phyloP scores from a whole-genome alignment of 1,140 invertebrate genomes.

The Pararge aegeria region DNA sequence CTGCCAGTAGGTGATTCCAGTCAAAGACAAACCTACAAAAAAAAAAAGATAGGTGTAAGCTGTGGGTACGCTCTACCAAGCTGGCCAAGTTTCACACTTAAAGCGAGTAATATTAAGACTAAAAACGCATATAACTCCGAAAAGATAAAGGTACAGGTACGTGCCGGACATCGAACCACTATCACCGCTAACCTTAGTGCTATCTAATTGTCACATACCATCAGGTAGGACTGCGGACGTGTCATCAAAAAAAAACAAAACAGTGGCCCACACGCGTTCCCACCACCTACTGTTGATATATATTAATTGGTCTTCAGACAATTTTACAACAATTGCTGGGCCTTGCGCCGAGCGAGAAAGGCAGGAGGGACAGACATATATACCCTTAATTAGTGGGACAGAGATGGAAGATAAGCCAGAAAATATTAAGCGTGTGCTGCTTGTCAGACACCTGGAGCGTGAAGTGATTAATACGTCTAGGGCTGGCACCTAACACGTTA shows the following conservation, averaged over 20 bases:
- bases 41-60: too few species aligned
- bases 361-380: not conserved
- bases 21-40: too few species aligned
- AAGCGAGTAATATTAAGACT: too few species aligned
- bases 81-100: too few species aligned
- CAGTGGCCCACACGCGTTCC: not conserved
- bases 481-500: constrained; percentile 21
- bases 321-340: constrained; percentile 19
- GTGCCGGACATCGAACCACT: too few species aligned
- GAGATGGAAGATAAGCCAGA: constrained; percentile 16
- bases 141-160: too few species aligned
- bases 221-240: too few species aligned
- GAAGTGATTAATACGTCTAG: constrained; percentile 35
- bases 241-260: not conserved
- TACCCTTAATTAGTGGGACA: constrained; percentile 15
- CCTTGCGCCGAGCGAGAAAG: not conserved
- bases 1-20: too few species aligned
- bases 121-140: too few species aligned
- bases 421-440: constrained; percentile 28
- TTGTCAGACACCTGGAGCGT: constrained; percentile 34
- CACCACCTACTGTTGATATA: constrained; percentile 13
- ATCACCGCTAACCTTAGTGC: too few species aligned
- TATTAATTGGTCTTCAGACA: constrained; percentile 16
- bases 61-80: too few species aligned
- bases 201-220: too few species aligned